Evolutionary conservation across 2,113 vertebrate genomes (phyloP), one percentile per base, ranked within the genome.

Genomic region (Mirza zaza): DNA sequence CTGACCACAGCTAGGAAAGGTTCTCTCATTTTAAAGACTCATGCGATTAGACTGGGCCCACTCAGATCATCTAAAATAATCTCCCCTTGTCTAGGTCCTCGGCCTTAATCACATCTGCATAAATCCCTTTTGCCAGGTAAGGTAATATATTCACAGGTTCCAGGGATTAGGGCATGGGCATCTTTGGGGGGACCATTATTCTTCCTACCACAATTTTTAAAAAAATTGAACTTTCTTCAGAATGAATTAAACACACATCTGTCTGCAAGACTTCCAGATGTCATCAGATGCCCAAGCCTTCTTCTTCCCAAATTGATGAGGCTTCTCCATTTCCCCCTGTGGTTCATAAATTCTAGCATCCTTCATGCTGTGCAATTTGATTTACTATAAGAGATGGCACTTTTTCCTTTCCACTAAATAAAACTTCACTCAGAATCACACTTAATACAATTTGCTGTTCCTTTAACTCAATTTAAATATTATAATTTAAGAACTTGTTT

Each of bases 381-480:
- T 45, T 90, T 70, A 48, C 20, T 32, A 29, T 8, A 87, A n/a
- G 7, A 77, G 5, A 52, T 48, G 15, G 12, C 36, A 39, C 8
- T 17, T 82, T 95, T 73, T 80, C 39, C 42, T 25, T 75, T 84
- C 11, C 48, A 39, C 48, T 45, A 21, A 83, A 90, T n/a, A 88
- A 61, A 85, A 95, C 79, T 59, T 52, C 39, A 48, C 65, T 50
- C 29, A 80, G 27, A 79, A 61, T 87, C 39, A 79, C 71, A 77
- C 55, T 57, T 76, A 29, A 39, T 67, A 48, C 39, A 79, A 79
- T 52, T 79, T 84, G 18, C 2, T 65, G 14, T 42, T 65, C 70
- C 13, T 93, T 96, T 34, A 42, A 73, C 29, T 86, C 79, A 65
- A 48, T 61, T 95, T 93, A 77, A 91, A 85, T 90, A 36, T 32